These are phyloP conservation scores for Crenichthys baileyi DNA, from an alignment of 2,797 vertebrate genomes.

Conservation along the genomic window DNA sequence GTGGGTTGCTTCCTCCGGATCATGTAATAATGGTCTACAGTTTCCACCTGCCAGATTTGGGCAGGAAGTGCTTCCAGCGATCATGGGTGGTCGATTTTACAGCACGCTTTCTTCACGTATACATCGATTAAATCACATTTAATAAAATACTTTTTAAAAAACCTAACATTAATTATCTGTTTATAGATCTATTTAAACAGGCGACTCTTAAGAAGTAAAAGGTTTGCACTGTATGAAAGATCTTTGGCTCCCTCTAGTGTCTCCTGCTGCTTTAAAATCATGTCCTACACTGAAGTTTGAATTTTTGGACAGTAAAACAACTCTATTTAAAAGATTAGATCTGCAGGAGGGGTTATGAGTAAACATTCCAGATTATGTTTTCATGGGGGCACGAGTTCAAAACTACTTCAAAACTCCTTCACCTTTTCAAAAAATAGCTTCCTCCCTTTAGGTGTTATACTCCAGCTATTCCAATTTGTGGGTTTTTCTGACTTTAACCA, in stretches of 20 bases:
- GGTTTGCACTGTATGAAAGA: neutral
- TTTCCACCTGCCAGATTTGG: conserved; percentile 43
- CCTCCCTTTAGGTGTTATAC: neutral
- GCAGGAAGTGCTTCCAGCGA: conserved; percentile 37
- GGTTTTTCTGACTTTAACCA: too few relatives aligned
- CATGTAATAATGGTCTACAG: conserved; percentile 47
- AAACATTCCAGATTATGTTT: neutral
- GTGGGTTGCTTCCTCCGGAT: conserved; percentile 38
- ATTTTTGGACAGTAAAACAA: neutral
- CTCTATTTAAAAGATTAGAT: too few relatives aligned
- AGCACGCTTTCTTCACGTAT: neutral
- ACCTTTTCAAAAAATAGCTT: neutral
- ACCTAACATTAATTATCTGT: neutral
- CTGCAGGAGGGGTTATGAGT: neutral
- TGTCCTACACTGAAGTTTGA: neutral
- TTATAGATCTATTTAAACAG: neutral
- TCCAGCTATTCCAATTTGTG: neutral
- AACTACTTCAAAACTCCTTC: too few relatives aligned
- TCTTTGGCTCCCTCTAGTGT: conserved; percentile 1
- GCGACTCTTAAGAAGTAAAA: neutral
- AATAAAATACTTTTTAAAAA: neutral
- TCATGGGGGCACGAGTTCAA: too few relatives aligned
- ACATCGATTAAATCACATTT: neutral
- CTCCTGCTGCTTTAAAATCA: neutral
- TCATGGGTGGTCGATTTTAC: conserved; percentile 35